A percentile compares a stretch with the other conserved stretches of the same genome.
Conservation (phyloP, 2,113 vertebrate genomes). For the Phyllostomus hastatus region DNA sequence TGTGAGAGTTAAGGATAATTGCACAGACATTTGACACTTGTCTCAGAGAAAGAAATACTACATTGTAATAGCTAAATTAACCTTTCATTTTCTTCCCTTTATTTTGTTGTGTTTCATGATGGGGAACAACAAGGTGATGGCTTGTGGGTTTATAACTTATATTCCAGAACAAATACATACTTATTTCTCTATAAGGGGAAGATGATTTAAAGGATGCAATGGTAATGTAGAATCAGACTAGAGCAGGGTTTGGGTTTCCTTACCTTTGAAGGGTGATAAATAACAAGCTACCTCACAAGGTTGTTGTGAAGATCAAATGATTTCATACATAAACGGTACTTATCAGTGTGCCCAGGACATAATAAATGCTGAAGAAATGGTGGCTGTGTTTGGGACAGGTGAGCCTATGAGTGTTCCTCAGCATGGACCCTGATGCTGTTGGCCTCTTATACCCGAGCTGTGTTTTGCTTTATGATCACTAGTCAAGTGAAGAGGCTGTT, state of each 20-base stretch:
- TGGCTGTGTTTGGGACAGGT: background rate
- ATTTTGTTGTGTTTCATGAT: slow-evolving; percentile 41
- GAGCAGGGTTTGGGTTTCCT: background rate
- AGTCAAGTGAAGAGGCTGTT: slow-evolving; percentile 34
- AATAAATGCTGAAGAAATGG: background rate
- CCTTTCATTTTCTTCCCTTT: slow-evolving; percentile 40
- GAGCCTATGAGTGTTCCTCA: background rate
- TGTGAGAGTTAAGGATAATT: slow-evolving; percentile 50
- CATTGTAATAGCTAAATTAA: slow-evolving; percentile 34
- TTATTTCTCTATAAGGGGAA: background rate
- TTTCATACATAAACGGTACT: background rate
- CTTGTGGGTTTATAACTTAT: slow-evolving; percentile 33
- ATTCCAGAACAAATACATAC: background rate
- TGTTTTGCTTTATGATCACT: slow-evolving; percentile 21
- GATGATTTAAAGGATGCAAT: background rate
- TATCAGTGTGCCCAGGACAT: background rate
- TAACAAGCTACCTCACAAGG: background rate
- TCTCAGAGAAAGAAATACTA: slow-evolving; percentile 53
- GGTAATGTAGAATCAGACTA: background rate
- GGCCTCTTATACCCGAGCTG: background rate
- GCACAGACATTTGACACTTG: slow-evolving; percentile 25
- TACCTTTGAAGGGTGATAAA: background rate
- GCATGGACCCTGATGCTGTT: background rate
- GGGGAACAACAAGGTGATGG: background rate
- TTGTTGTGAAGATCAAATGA: background rate